These are phyloP conservation scores for Odontomyia ornata DNA, from an alignment of 2,888 invertebrate species.

Conservation along the genomic window DNA sequence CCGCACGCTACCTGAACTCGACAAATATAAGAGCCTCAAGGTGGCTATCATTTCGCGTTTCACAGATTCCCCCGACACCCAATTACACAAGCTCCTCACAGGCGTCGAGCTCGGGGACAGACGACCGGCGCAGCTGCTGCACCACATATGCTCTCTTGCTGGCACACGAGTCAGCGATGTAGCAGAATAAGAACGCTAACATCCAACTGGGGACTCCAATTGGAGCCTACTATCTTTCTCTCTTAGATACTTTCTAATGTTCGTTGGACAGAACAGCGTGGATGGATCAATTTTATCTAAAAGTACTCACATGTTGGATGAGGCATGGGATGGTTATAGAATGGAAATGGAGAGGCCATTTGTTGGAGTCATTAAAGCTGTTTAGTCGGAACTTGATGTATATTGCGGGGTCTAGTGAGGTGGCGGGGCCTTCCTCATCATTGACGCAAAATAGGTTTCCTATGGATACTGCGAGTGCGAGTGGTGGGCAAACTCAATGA, in stretches of 20 bases:
- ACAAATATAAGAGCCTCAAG: too few species aligned
- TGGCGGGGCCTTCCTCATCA: slow-evolving; percentile 14
- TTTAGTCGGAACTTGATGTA: not conserved
- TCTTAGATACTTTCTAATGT: not conserved
- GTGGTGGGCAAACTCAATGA: not conserved
- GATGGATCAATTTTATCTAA: not conserved
- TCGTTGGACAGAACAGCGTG: not conserved
- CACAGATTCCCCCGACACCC: too few species aligned
- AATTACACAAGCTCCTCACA: too few species aligned
- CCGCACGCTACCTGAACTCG: too few species aligned
- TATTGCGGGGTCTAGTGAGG: slow-evolving; percentile 8
- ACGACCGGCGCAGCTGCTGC: too few species aligned
- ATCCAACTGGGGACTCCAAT: not conserved
- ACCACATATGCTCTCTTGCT: too few species aligned
- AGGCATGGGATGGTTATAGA: not conserved
- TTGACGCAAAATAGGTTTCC: not conserved
- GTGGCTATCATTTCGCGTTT: too few species aligned
- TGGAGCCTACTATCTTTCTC: slow-evolving; percentile 5
- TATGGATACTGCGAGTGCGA: not conserved
- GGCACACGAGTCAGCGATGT: too few species aligned
- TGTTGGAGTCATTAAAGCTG: not conserved
- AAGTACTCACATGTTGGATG: not conserved
- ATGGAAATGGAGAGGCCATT: not conserved
- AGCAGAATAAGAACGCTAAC: slow-evolving; percentile 32
- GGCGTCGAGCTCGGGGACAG: too few species aligned